Evolutionary conservation across 2,113 vertebrate species (phyloP), one percentile per base, ranked within the genome.

Genomic region (Erythrocercus mccallii): DNA sequence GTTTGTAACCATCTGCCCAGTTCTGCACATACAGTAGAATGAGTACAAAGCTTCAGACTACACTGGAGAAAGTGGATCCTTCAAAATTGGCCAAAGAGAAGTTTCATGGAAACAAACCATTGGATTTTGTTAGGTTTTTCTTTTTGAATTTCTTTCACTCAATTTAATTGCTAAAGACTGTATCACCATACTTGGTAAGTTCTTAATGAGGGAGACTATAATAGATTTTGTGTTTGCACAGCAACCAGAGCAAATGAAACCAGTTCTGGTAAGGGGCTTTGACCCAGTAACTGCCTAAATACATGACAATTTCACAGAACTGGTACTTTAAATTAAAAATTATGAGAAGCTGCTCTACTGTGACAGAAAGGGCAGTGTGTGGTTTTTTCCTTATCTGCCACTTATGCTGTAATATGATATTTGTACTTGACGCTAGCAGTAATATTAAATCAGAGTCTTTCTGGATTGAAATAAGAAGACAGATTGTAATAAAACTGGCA

Each of bases 401-500:
- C 72, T 87, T 76, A 28, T 4, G 17, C 6, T 82, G 17, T 33
- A 90, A 91, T 81, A 87, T 90, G 77, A 40, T 86, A 94, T 72
- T 91, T 86, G 40, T 68, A 87, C 64, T 89, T 73, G 50, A 80
- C 92, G 61, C 61, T 76, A 95, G 35, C 33, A 93, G 73, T 81
- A 93, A 61, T 81, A 91, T 82, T 76, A 91, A 92, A 83, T 78
- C 31, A 24, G 42, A 33, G 33, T 68, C 76, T 77, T 95, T 76
- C 74, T 97, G 94, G 93, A 91, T 71, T 65, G 74, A 97, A 96
- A 90, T 77, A 93, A 64, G 50, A 89, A 54, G 85, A 92, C 96
- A 95, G 96, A 96, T 96, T 95, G 92, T 90, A 92, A 90, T 40
- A 86, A 93, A 94, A 94, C 93, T 68, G 92, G 78, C 44, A 37